Evolutionary conservation across 2,797 vertebrate species (phyloP).

Genomic region (Podargus strigoides): DNA sequence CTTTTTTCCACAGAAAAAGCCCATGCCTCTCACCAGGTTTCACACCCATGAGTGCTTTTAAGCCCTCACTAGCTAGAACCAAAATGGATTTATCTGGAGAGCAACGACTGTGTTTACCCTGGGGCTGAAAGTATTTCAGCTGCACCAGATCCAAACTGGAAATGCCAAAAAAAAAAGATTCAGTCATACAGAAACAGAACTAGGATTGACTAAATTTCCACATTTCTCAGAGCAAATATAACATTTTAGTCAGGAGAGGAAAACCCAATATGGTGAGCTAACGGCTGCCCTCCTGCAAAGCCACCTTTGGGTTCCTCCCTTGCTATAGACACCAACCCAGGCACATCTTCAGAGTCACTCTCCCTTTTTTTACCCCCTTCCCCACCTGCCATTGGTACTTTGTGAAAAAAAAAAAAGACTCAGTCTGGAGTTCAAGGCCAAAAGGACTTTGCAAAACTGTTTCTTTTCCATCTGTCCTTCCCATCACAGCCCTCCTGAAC

Average conservation of each 20-base stretch:
- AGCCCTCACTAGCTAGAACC: background rate
- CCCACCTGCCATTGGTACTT: background rate
- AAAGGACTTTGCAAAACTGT: background rate
- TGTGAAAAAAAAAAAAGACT: background rate
- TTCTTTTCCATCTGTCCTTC: background rate
- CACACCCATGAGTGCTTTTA: background rate
- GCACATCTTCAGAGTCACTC: accelerated
- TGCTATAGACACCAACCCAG: background rate
- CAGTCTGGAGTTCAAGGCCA: background rate
- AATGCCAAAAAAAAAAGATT: background rate
- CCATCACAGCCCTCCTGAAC: background rate
- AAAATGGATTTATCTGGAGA: background rate
- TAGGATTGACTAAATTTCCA: background rate
- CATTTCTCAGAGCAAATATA: background rate
- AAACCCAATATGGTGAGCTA: background rate
- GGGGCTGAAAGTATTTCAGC: background rate
- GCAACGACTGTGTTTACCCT: accelerated
- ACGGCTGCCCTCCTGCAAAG: background rate
- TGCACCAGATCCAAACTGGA: background rate
- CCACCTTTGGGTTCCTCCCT: background rate
- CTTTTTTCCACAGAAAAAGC: background rate
- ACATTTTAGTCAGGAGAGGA: background rate
- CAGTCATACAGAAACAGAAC: background rate
- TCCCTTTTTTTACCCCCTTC: background rate
- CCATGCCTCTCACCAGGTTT: background rate